Evolutionary conservation across 2,113 vertebrate genomes (phyloP).

Genomic region (Megaceryle torquata): DNA sequence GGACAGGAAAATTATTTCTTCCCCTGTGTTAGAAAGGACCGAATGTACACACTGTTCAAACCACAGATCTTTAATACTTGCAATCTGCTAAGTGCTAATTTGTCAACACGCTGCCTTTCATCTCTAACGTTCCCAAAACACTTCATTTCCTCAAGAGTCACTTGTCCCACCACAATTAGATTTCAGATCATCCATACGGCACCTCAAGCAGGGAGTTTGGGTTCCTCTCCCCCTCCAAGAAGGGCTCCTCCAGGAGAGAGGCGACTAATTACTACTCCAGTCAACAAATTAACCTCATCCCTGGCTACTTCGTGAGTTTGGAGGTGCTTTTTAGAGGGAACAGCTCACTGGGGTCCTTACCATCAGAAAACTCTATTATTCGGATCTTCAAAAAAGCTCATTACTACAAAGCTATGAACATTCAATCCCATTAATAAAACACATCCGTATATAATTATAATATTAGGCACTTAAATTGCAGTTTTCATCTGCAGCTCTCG

Average conservation of each 20-base stretch:
- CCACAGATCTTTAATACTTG: background rate
- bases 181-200: background rate
- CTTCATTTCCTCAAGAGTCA: background rate
- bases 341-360: background rate
- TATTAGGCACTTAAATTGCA: constrained; percentile 61
- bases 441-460: constrained; percentile 54
- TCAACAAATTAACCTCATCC: constrained; percentile 9
- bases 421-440: constrained; percentile 63
- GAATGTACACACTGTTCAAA: background rate
- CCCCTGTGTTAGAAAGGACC: background rate
- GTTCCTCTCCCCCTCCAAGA: background rate
- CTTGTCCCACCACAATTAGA: background rate
- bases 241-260: background rate
- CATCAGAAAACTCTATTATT: constrained; percentile 47
- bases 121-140: constrained; percentile 8
- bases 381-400: constrained; percentile 47
- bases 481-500: constrained; percentile 51
- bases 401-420: constrained; percentile 50
- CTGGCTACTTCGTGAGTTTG: background rate
- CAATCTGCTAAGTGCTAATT: constrained; percentile 44
- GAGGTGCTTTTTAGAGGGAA: background rate
- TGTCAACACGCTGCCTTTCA: constrained; percentile 39
- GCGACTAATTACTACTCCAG: background rate
- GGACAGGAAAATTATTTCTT: background rate
- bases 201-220: background rate